These are phyloP conservation scores for Rhabdomys dilectus DNA, from an alignment of 2,113 vertebrate species.

Conservation along the genomic window DNA sequence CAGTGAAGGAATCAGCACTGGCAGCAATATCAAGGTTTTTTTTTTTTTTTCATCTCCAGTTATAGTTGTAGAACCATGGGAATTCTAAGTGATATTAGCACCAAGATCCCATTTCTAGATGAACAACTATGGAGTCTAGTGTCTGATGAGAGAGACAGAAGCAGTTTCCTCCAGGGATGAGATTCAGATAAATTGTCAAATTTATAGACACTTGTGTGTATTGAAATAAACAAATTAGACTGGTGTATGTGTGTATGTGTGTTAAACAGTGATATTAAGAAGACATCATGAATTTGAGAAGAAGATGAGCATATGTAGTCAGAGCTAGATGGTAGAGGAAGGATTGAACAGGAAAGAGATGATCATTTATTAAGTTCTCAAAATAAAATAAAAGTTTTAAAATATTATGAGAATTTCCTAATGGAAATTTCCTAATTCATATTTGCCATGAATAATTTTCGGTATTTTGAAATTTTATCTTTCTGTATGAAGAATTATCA, in stretches of 20 bases:
- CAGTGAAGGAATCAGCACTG: too few relatives aligned
- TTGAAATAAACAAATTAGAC: not conserved
- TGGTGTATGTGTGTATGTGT: too few relatives aligned
- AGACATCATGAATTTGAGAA: not conserved
- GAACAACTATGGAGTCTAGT: not conserved
- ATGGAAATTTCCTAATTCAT: not conserved
- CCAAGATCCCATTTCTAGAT: not conserved
- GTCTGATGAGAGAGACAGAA: not conserved
- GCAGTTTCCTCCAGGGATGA: not conserved
- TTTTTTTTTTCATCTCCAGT: too few relatives aligned
- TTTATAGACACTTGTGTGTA: not conserved
- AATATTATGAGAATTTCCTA: not conserved
- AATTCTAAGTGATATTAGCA: too few relatives aligned
- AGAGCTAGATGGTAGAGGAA: not conserved
- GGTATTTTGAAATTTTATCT: not conserved
- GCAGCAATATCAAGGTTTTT: too few relatives aligned
- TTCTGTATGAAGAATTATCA: not conserved
- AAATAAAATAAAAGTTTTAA: not conserved
- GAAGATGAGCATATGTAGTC: not conserved
- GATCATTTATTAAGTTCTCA: not conserved
- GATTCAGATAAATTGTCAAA: not conserved
- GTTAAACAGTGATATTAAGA: not conserved
- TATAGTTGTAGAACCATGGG: too few relatives aligned
- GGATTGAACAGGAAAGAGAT: not conserved
- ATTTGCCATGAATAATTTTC: too few relatives aligned